These are phyloP conservation scores for Poeciliopsis infans DNA, from an alignment of 2,797 vertebrate species.

Conservation along the genomic window DNA sequence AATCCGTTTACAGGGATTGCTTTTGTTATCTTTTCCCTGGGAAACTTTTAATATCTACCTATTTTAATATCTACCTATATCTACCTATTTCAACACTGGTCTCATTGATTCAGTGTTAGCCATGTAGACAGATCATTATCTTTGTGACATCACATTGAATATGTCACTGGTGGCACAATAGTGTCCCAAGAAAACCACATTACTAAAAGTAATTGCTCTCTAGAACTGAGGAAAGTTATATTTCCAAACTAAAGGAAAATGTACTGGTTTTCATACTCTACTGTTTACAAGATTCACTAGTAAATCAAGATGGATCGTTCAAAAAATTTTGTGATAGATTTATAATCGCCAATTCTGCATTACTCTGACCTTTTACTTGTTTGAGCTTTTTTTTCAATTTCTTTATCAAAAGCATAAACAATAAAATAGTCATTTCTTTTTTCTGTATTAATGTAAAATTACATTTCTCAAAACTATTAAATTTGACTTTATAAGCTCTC, in stretches of 20 bases:
- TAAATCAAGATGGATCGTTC: neutral
- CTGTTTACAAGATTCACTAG: neutral
- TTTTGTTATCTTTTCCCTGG: slow-evolving; percentile 32
- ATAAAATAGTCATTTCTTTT: neutral
- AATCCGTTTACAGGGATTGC: slow-evolving; percentile 7
- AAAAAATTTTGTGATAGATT: neutral
- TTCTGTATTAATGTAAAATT: neutral
- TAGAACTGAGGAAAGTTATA: neutral
- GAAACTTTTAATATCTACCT: neutral
- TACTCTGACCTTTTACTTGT: neutral
- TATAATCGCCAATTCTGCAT: neutral
- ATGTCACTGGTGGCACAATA: slow-evolving; percentile 28
- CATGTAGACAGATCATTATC: slow-evolving; percentile 44
- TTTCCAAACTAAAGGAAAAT: neutral
- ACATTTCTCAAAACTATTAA: neutral
- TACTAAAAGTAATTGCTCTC: neutral
- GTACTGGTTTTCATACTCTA: neutral
- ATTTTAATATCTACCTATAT: neutral
- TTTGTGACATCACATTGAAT: slow-evolving; percentile 46
- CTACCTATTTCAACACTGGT: slow-evolving; percentile 47
- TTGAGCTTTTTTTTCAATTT: neutral
- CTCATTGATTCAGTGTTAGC: slow-evolving; percentile 51
- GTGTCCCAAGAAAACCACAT: neutral
- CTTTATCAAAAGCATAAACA: neutral
- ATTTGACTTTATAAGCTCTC: neutral